Conservation (phyloP, 1,140 invertebrate species). For the Drosophila tani region DNA sequence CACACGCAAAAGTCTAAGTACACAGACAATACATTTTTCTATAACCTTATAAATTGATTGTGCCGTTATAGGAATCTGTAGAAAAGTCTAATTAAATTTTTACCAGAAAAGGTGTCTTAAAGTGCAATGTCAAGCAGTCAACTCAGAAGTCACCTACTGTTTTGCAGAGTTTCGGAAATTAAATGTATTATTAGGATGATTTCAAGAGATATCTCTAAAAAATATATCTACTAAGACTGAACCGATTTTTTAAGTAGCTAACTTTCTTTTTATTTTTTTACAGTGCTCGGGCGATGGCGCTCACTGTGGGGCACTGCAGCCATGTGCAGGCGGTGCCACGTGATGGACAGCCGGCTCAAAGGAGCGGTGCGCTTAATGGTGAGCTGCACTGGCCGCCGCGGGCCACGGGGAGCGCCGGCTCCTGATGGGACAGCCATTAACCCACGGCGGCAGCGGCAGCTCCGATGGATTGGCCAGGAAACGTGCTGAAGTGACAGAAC, state of each 20-base stretch:
- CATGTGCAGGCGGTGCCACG: conserved; percentile 87
- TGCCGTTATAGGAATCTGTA: too few species aligned
- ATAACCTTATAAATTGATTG: background rate
- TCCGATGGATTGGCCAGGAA: conserved; percentile 86
- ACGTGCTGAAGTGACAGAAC: conserved; percentile 88
- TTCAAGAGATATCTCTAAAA: too few species aligned
- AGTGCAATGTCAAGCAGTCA: too few species aligned
- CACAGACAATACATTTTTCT: background rate
- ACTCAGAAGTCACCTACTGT: background rate
- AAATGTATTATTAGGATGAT: too few species aligned
- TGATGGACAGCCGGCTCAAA: conserved; percentile 91
- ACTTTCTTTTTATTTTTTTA: background rate
- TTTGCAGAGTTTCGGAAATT: background rate
- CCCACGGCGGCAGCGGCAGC: conserved; percentile 87
- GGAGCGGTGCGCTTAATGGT: conserved; percentile 92
- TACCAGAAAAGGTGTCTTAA: too few species aligned
- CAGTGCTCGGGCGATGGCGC: conserved; percentile 1
- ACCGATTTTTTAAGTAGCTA: too few species aligned
- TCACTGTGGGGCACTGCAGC: conserved; percentile 87
- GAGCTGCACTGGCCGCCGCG: conserved; percentile 88
- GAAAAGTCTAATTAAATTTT: too few species aligned
- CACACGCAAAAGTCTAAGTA: background rate
- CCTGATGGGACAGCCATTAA: conserved; percentile 92
- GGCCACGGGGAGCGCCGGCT: conserved; percentile 86
- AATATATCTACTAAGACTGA: too few species aligned